These are phyloP conservation scores for Acromyrmex echinatior DNA, from an alignment of 1,140 invertebrate species.

Conservation along the genomic window DNA sequence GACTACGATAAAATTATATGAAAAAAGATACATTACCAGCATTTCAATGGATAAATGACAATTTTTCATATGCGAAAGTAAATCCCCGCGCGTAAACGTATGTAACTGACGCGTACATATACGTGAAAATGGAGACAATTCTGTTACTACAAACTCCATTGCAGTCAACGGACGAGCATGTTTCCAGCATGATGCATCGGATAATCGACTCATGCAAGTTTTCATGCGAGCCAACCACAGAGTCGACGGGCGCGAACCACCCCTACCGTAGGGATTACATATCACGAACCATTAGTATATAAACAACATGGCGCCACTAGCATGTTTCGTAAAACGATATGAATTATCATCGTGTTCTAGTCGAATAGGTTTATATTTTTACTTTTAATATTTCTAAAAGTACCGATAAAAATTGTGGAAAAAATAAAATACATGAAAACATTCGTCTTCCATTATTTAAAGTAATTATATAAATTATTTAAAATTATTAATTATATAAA, in stretches of 20 bases:
- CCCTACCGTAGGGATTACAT: conserved; percentile 43
- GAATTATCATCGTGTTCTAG: not conserved
- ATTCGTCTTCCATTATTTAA: not conserved
- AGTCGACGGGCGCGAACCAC: conserved; percentile 19
- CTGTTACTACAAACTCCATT: conserved; percentile 49
- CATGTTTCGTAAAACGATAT: not conserved
- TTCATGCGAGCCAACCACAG: conserved; percentile 60
- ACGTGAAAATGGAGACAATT: conserved; percentile 28
- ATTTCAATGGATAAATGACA: not conserved
- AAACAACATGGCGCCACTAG: conserved; percentile 40
- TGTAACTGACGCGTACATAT: not conserved
- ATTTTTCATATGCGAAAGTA: not conserved
- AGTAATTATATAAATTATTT: not conserved
- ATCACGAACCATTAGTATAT: conserved; percentile 25
- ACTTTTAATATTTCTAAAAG: not conserved
- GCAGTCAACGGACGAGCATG: conserved; percentile 24
- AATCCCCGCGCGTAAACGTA: not conserved
- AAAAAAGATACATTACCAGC: not conserved
- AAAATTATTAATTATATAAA: too few species aligned
- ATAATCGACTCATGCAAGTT: conserved; percentile 43
- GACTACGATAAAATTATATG: not conserved
- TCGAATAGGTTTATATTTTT: not conserved
- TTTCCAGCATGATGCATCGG: conserved; percentile 24
- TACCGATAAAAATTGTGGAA: not conserved
- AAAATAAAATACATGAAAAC: not conserved